phyloP scores from a whole-genome alignment of 2,113 vertebrate species.

The Ciconia maguari region DNA sequence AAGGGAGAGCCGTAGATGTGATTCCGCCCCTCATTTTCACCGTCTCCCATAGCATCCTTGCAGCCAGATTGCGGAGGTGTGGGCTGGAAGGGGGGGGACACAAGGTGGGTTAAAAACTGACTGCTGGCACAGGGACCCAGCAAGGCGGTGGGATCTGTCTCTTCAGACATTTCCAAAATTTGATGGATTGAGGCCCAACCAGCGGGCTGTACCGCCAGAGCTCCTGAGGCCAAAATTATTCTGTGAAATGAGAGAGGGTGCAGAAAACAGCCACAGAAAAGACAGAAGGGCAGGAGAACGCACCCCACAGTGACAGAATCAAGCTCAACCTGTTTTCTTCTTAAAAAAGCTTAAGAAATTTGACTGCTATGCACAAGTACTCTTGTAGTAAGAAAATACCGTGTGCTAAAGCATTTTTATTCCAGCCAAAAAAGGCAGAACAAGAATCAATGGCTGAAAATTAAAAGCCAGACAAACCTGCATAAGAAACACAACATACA shows the following conservation, averaged over 20 bases:
- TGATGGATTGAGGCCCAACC: not conserved
- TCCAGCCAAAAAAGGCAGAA: conserved; percentile 43
- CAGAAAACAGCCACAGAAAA: conserved; percentile 45
- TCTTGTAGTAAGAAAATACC: conserved; percentile 37
- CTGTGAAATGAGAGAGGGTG: conserved; percentile 46
- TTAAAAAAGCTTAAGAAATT: conserved; percentile 59
- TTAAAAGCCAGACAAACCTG: conserved; percentile 54
- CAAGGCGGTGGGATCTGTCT: not conserved
- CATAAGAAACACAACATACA: not conserved
- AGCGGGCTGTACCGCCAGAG: not conserved
- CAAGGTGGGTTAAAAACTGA: not conserved
- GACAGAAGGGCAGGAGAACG: not conserved
- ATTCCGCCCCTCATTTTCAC: not conserved
- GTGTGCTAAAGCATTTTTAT: not conserved
- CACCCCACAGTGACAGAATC: conserved; percentile 54
- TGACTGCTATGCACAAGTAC: conserved; percentile 58
- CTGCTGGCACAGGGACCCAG: not conserved
- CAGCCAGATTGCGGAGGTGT: not conserved
- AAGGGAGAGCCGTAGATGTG: not conserved
- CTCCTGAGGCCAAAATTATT: conserved; percentile 55
- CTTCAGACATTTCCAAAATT: conserved; percentile 25
- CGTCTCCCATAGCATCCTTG: not conserved
- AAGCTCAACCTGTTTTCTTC: conserved; percentile 63
- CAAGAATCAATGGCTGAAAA: conserved; percentile 52
- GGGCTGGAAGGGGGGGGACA: not conserved